phyloP scores from a whole-genome alignment of 2,888 invertebrate species.

The Eupithecia vulgata region DNA sequence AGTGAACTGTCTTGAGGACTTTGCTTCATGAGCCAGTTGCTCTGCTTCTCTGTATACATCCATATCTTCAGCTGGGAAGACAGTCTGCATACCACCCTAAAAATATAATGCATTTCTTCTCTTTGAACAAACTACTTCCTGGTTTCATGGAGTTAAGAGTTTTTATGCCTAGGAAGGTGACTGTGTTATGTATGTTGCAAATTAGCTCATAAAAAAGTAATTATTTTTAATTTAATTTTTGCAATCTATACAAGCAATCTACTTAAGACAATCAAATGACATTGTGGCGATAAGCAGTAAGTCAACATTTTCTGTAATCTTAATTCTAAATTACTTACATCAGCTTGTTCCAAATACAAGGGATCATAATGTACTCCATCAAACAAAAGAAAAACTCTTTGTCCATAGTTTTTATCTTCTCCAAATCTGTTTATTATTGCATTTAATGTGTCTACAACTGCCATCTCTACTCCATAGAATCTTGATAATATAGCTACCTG shows the following conservation, averaged over 20 bases:
- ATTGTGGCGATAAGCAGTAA: neutral
- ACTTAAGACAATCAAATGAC: neutral
- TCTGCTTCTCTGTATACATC: constrained; percentile 90
- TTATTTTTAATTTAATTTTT: neutral
- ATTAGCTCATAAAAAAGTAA: neutral
- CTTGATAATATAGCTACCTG: constrained; percentile 92
- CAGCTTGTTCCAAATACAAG: constrained; percentile 91
- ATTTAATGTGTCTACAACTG: constrained; percentile 95
- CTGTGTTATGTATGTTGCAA: no score
- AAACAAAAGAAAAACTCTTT: constrained; percentile 94
- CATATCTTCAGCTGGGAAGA: constrained; percentile 90
- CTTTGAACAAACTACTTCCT: no score
- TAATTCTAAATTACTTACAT: constrained; percentile 82
- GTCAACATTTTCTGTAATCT: neutral
- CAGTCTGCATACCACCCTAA: constrained; percentile 90
- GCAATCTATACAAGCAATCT: neutral
- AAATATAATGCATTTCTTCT: constrained; percentile 4
- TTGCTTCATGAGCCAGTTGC: constrained; percentile 93
- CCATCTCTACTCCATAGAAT: constrained; percentile 95
- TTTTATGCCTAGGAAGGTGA: no score
- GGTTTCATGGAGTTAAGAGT: no score
- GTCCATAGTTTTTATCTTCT: constrained; percentile 93
- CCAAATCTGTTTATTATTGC: constrained; percentile 96
- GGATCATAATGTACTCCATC: constrained; percentile 99
- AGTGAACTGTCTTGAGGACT: constrained; percentile 94